phyloP scores from a whole-genome alignment of 2,888 invertebrate genomes.

The Cephus runcator region DNA sequence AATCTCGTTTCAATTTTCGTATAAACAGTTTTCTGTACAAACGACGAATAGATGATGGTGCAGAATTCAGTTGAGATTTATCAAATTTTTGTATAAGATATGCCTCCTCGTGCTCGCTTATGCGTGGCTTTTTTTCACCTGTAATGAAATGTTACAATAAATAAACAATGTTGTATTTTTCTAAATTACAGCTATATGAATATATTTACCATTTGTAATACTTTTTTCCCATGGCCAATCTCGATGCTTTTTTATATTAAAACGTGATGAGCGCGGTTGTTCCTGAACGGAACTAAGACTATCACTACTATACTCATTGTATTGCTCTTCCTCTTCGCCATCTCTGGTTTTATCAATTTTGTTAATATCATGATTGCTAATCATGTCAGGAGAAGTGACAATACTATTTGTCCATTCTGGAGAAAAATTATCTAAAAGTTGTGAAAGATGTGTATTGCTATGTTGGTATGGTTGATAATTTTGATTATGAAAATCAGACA shows the following conservation, averaged over 20 bases:
- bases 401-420: slow-evolving; percentile 45
- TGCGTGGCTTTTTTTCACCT: slow-evolving; percentile 52
- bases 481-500: slow-evolving; percentile 45
- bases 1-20: slow-evolving; percentile 70
- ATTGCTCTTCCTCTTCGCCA: slow-evolving; percentile 51
- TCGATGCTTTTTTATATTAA: slow-evolving; percentile 56
- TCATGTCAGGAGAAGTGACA: slow-evolving; percentile 21
- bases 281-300: slow-evolving; percentile 44
- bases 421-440: slow-evolving; percentile 44
- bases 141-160: slow-evolving; percentile 11
- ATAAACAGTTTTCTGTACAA: slow-evolving; percentile 71
- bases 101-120: slow-evolving; percentile 68
- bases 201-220: slow-evolving; percentile 8
- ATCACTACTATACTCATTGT: slow-evolving; percentile 45
- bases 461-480: slow-evolving; percentile 25
- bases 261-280: slow-evolving; percentile 53
- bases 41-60: slow-evolving; percentile 61
- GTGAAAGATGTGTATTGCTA: slow-evolving; percentile 33
- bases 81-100: slow-evolving; percentile 61
- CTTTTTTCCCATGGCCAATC: slow-evolving; percentile 66
- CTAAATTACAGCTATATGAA: neutral
- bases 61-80: slow-evolving; percentile 44
- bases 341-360: slow-evolving; percentile 63
- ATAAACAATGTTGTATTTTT: neutral
- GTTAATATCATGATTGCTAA: slow-evolving; percentile 46